Percentiles rank a stretch among this genome's conserved stretches.
phyloP scores from a whole-genome alignment of 2,797 vertebrate species.

The Danio jaintianensis region DNA sequence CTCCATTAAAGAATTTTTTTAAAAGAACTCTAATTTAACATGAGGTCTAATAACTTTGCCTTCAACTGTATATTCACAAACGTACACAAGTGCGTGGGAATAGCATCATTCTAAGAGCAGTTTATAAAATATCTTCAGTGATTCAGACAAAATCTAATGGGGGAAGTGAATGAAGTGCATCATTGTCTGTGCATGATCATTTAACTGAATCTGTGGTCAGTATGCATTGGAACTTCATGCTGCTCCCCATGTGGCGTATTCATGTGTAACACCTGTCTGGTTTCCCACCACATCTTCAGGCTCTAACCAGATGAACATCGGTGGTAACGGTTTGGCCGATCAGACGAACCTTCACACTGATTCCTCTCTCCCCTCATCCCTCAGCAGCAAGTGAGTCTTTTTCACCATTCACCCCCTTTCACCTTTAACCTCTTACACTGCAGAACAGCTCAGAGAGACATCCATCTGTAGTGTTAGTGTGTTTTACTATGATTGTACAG shows the following conservation, averaged over 20 bases:
- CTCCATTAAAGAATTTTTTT: no score
- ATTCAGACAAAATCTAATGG: not conserved
- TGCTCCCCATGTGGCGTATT: constrained; percentile 9
- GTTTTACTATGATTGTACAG: not conserved
- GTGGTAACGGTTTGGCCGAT: constrained; percentile 87
- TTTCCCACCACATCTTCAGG: constrained; percentile 73
- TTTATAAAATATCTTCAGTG: not conserved
- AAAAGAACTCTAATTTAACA: no score
- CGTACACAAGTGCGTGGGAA: not conserved
- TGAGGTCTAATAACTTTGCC: no score
- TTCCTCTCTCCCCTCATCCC: constrained; percentile 87
- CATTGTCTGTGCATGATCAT: not conserved
- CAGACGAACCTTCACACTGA: constrained; percentile 90
- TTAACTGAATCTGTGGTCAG: constrained; percentile 1
- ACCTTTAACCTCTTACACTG: constrained; percentile 15
- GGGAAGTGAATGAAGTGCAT: not conserved
- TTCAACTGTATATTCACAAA: not conserved
- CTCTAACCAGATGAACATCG: constrained; percentile 91
- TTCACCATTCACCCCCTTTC: constrained; percentile 41
- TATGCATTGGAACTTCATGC: not conserved
- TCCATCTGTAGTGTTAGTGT: not conserved
- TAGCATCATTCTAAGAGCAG: not conserved
- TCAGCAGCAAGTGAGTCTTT: constrained; percentile 89
- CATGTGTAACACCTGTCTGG: constrained; percentile 32
- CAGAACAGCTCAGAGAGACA: not conserved